Conservation (phyloP, 2,113 vertebrate genomes). For the Cheirogaleus medius region DNA sequence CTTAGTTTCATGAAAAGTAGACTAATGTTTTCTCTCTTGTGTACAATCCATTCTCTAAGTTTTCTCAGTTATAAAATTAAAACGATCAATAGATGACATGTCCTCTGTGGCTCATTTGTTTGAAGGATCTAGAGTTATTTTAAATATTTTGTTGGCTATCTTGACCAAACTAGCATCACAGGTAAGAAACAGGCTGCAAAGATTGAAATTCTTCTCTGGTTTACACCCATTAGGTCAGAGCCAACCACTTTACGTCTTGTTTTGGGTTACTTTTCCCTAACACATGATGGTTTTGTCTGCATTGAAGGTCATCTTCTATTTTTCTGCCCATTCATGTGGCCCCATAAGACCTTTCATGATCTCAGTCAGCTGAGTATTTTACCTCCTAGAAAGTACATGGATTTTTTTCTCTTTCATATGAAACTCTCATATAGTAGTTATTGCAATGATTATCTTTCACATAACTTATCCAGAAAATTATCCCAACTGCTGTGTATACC, state of each 20-base stretch:
- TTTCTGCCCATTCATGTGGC: background rate
- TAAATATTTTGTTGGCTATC: background rate
- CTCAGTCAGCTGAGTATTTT: background rate
- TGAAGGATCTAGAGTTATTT: background rate
- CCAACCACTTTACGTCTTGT: background rate
- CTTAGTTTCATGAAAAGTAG: background rate
- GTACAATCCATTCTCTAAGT: background rate
- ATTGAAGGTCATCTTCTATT: background rate
- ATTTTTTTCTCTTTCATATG: background rate
- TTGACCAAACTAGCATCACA: background rate
- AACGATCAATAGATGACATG: background rate
- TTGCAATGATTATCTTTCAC: background rate
- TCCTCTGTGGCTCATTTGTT: background rate
- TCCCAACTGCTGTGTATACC: background rate
- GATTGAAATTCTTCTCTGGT: background rate
- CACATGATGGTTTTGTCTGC: background rate
- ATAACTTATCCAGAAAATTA: background rate
- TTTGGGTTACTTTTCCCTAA: background rate
- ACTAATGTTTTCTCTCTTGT: background rate
- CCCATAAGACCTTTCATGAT: background rate
- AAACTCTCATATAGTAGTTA: background rate
- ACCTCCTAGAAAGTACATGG: background rate
- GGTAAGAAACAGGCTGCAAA: background rate
- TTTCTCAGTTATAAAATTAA: slow-evolving; percentile 6
- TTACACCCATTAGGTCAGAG: background rate